Base-by-base conservation (phyloP, 2,888 invertebrate genomes). In the Smittia aterrima region DNA sequence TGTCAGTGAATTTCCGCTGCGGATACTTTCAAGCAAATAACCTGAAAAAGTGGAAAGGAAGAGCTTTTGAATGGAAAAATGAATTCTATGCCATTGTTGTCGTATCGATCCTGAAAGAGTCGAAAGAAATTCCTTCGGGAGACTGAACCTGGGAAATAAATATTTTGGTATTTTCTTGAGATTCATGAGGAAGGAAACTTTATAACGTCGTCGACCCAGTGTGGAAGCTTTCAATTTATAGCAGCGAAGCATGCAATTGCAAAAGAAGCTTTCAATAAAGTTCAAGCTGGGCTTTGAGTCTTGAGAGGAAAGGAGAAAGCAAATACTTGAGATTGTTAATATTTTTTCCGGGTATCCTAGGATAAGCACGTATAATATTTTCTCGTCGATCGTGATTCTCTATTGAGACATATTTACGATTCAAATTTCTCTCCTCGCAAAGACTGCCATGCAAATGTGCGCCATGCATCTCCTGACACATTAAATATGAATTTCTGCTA, bases 361-460 rank as follows among this genome's bases (percentile, higher is more conserved):
- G 47, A 47, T 16, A 13, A 47, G 47, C 58, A 58, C 58, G 58
- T 58, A 58, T 47, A n/a, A 47, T 47, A 47, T 47, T n/a, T 58
- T 58, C 58, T 58, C 20, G 2, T 58, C 13, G 20, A 58, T 58
- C 58, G 58, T 58, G 58, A 58, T 58, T 58, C 18, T 22, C 9
- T 58, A 22, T 58, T 18, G 22, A 22, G 22, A 58, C 22, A 58
- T 58, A 58, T 58, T 47, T 58, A 58, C 18, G 22, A 58, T 20
- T n/a, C 47, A 47, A 22, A 22, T 58, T 58, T 6, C 22, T 16
- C 11, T n/a, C 16, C 47, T 47, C 47, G 6, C 47, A 38, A 7
- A 38, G n/a, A 16, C 47, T 16, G 11, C n/a, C n/a, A 71, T 71
- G 70, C 70, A 71, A 71, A 71, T 58, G 58, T 58, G 22, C 47